Evolutionary conservation across 2,797 vertebrate species (phyloP).

Genomic region (Cuculus canorus): DNA sequence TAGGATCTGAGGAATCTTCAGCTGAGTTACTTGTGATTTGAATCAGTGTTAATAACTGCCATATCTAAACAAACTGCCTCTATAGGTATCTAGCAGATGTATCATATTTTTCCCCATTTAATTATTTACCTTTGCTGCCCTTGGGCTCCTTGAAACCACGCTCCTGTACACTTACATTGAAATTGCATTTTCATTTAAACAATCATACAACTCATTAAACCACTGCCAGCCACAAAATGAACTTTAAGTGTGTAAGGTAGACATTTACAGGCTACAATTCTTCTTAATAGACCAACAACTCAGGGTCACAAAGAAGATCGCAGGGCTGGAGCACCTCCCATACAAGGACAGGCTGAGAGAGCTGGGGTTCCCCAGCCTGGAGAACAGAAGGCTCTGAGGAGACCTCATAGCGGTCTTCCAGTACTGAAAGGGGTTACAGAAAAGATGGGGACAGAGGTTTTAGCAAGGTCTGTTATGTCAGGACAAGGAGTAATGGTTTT

Average conservation of each 20-base stretch:
- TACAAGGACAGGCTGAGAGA: no score
- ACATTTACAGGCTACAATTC: not conserved
- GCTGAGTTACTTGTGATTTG: not conserved
- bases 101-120: not conserved
- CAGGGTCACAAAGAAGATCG: no score
- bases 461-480: no score
- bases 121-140: slow-evolving; percentile 18
- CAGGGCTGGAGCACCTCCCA: no score
- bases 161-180: rapidly evolving
- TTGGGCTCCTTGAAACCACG: not conserved
- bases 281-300: not conserved
- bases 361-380: no score
- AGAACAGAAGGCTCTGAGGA: no score
- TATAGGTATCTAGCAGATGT: not conserved
- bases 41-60: not conserved
- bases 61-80: not conserved
- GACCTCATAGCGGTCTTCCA: no score
- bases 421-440: no score
- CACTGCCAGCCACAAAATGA: slow-evolving; percentile 1
- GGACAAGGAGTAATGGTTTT: no score
- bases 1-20: not conserved
- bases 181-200: not conserved
- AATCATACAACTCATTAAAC: not conserved
- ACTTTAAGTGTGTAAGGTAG: not conserved
- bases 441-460: no score